Evolutionary conservation across 1,140 invertebrate species (phyloP), one percentile per base, ranked within the genome.

Genomic region (Mamestra configurata): DNA sequence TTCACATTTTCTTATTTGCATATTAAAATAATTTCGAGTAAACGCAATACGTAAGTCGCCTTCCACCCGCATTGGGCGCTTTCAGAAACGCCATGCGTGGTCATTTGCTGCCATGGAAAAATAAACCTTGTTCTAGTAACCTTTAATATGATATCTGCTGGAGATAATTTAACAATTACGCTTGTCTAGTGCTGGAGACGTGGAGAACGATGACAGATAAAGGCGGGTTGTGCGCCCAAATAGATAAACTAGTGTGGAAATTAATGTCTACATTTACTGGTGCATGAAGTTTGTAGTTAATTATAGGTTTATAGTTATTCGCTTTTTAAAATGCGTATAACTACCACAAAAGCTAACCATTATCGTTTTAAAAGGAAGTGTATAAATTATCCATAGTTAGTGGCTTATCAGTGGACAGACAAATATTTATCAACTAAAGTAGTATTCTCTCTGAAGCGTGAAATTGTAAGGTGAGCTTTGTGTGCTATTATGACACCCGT

Each of bases 191-290:
- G 83, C 80, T 89, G 88, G 80, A 79, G 82, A 88, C 79, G 82
- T 88, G 66, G 78, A 87, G 86, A 93, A 95, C 86, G 92, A 95
- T 95, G 92, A 95, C 91, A 95, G 92, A 95, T 95, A 95, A 95
- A 95, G 90, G 91, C 92, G 91, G 91, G 89, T 87, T 93, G 92
- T 90, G 91, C 88, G 87, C 93, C 93, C 93, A 95, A 95, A 94
- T 93, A 94, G 93, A 94, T 94, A 95, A 94, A 93, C 86, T 95
- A 93, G 93, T 93, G 93, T 95, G 90, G 92, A 95, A 94, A 95
- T 94, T 93, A 95, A 95, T 95, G 93, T 94, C 93, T 94, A 92
- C 90, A 93, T 95, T 95, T 92, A 95, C 93, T 93, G 92, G 92
- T 94, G 93, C 93, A 95, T 95, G 92, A 95, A 93, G 92, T 90